A percentile compares a stretch with the other conserved stretches of the same genome.
Conservation (phyloP, 2,797 vertebrate genomes). For the Silurus lanzhouensis region DNA sequence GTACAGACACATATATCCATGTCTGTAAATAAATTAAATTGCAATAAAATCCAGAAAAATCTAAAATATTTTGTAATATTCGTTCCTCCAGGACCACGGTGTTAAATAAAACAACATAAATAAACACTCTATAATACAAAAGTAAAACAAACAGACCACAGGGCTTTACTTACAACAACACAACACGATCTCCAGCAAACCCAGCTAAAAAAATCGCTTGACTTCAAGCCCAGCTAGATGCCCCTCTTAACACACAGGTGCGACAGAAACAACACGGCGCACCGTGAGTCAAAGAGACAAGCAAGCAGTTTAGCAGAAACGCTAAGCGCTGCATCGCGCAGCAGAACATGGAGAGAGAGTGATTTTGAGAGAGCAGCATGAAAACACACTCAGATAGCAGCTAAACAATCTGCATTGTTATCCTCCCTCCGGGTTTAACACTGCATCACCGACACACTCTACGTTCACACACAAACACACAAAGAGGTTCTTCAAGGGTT, state of each 20-base stretch:
- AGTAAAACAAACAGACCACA: too few relatives aligned
- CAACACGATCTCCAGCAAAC: slow-evolving; percentile 15
- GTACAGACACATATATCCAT: too few relatives aligned
- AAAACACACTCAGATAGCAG: slow-evolving; percentile 29
- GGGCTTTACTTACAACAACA: too few relatives aligned
- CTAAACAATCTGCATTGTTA: slow-evolving; percentile 33
- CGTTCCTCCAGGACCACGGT: too few relatives aligned
- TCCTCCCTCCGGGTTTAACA: slow-evolving; percentile 13
- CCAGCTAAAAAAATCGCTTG: slow-evolving; percentile 22
- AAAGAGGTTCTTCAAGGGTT: not conserved
- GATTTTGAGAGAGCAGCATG: slow-evolving; percentile 47
- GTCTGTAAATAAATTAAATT: too few relatives aligned
- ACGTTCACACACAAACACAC: not conserved
- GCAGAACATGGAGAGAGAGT: slow-evolving; percentile 33
- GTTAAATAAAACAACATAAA: too few relatives aligned
- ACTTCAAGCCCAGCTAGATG: slow-evolving; percentile 47
- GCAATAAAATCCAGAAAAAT: too few relatives aligned
- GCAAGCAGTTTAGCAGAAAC: slow-evolving; percentile 44
- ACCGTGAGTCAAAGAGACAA: slow-evolving; percentile 45
- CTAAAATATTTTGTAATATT: too few relatives aligned
- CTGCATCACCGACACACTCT: not conserved
- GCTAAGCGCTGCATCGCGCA: slow-evolving; percentile 39
- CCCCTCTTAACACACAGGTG: slow-evolving; percentile 20
- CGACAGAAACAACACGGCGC: slow-evolving; percentile 41
- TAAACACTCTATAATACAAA: too few relatives aligned